Evolutionary conservation across 2,113 vertebrate genomes (phyloP), one percentile per base, ranked within the genome.

Genomic region (Eurystomus gularis): DNA sequence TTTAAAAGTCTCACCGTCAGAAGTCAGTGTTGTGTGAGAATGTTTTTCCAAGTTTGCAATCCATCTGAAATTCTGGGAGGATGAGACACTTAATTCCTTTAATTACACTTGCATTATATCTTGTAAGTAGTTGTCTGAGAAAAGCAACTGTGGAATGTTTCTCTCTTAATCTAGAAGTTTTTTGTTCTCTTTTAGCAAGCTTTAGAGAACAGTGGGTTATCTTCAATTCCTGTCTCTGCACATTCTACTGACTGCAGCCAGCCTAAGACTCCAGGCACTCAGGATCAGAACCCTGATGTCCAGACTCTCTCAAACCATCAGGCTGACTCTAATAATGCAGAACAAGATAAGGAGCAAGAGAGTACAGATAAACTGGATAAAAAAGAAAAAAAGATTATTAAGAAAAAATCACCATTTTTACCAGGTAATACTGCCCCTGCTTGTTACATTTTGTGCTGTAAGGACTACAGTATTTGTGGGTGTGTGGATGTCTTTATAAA

Each of bases 141-240:
- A 68, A 82, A 94, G 49, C 29, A 75, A 51, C 42, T 87, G 26
- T 78, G 33, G 33, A 88, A 82, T 52, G 17, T 61, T 86, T 83
- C 21, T 88, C 88, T 87, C 68, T 95, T 97, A 91, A 97, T 85
- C 90, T 90, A 28, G 65, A 97, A 92, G 80, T 88, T 94, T 97
- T 97, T 95, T 96, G 62, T 97, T 97, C 90, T 96, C 72, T 97
- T 90, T 95, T 97, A 99, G 99, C 99, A 99, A 99, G 99, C 99
- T 84, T 98, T 99, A 98, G 99, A 99, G 98, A 99, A 99, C 98
- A 99, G 99, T 37, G 99, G 99, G 17, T 98, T 99, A 91, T 99
- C 99, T 77, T 98, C 98, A 72, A 98, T 99, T 96, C 99, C 99
- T 11, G 98, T 98, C 96, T 98, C 98, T 98, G 98, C 97, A 25